phyloP scores from a whole-genome alignment of 2,888 invertebrate species.

The Coremacera marginata region DNA sequence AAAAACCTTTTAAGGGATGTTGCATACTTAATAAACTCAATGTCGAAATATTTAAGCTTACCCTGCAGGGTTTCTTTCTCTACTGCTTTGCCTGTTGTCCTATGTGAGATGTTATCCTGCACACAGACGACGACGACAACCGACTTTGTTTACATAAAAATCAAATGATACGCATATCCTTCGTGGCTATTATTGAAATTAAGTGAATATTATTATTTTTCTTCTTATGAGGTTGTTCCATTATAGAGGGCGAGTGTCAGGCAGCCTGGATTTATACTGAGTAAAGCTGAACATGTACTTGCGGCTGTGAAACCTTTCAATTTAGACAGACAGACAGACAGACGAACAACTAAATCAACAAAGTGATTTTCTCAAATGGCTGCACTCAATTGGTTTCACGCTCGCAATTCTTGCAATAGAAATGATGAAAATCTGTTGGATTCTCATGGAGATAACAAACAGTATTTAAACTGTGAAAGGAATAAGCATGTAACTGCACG shows the following conservation, averaged over 20 bases:
- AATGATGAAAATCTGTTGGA: slow-evolving; percentile 13
- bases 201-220: slow-evolving; percentile 57
- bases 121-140: slow-evolving; percentile 41
- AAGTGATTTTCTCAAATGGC: slow-evolving; percentile 58
- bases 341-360: slow-evolving; percentile 65
- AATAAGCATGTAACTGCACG: neutral
- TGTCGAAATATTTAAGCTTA: slow-evolving; percentile 40
- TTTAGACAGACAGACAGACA: slow-evolving; percentile 53
- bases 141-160: slow-evolving; percentile 53
- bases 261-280: slow-evolving; percentile 9
- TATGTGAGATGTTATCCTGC: slow-evolving; percentile 22
- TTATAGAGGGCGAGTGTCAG: slow-evolving; percentile 11
- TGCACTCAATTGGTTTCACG: slow-evolving; percentile 66
- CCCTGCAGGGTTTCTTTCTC: slow-evolving; percentile 45
- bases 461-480: neutral
- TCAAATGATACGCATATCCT: slow-evolving; percentile 37
- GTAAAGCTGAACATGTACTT: slow-evolving; percentile 34
- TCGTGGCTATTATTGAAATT: slow-evolving; percentile 61
- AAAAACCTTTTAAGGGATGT: slow-evolving; percentile 31
- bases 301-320: slow-evolving; percentile 57
- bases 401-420: slow-evolving; percentile 28
- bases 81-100: slow-evolving; percentile 33
- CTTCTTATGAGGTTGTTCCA: slow-evolving; percentile 54
- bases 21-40: neutral
- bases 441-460: slow-evolving; percentile 6